Conservation (phyloP, 2,888 invertebrate species). For the Ganaspis brasiliensis region DNA sequence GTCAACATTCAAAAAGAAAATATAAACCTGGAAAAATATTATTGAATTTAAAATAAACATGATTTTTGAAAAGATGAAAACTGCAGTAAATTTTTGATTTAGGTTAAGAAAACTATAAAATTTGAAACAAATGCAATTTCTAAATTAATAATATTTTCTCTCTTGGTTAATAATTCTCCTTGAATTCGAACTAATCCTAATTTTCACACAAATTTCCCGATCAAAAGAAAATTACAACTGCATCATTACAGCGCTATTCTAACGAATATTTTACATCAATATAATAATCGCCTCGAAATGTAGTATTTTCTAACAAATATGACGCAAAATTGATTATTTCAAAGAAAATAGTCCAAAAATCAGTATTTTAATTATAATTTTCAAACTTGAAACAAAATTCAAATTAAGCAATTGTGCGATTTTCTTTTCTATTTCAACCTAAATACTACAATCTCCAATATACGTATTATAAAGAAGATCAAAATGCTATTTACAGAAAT, state of each 20-base stretch:
- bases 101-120: no score
- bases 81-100: no score
- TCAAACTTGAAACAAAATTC: background rate
- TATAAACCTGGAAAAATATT: no score
- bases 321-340: no score
- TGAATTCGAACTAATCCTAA: background rate
- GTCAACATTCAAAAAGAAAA: background rate
- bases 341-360: no score
- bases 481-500: conserved; percentile 36
- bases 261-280: conserved; percentile 6
- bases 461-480: conserved; percentile 12
- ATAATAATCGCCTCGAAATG: background rate
- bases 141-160: no score
- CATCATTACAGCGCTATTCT: background rate
- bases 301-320: conserved; percentile 3
- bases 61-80: no score
- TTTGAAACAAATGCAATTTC: no score
- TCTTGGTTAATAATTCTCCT: background rate
- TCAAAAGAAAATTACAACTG: background rate
- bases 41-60: no score
- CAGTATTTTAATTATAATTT: no score
- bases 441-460: conserved; percentile 4
- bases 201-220: background rate
- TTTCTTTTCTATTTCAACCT: no score
- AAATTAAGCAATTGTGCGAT: background rate